These are phyloP conservation scores for Orchesella flavescens DNA, from an alignment of 2,888 invertebrate genomes.

Conservation along the genomic window DNA sequence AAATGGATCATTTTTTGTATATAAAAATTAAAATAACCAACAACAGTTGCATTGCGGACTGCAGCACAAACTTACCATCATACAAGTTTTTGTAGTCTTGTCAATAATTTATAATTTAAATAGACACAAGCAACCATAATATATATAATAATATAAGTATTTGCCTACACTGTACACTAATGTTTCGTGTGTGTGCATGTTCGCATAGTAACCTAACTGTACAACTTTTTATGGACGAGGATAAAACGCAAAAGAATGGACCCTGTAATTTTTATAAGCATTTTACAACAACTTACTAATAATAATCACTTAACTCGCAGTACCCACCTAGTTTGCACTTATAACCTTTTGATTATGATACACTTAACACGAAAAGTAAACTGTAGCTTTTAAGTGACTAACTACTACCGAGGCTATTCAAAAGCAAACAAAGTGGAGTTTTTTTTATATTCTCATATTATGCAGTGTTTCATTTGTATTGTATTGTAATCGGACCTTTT, in stretches of 20 bases:
- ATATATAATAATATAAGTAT: not conserved
- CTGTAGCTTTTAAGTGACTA: too few species aligned
- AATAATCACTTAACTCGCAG: not conserved
- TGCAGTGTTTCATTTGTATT: too few species aligned
- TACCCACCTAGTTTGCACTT: constrained; percentile 21
- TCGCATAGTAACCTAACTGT: not conserved
- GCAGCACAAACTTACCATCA: too few species aligned
- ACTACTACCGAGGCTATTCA: too few species aligned
- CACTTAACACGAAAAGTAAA: not conserved
- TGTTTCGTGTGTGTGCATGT: not conserved
- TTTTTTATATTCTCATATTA: too few species aligned
- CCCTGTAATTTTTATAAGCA: constrained; percentile 50
- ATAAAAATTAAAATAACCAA: not conserved
- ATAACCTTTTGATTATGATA: not conserved
- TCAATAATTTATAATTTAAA: not conserved
- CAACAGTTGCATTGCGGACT: not conserved
- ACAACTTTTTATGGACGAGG: constrained; percentile 27
- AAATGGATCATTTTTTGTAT: not conserved
- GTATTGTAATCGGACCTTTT: too few species aligned
- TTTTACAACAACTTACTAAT: constrained; percentile 1
- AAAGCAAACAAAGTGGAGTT: too few species aligned
- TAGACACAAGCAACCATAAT: not conserved
- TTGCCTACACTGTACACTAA: not conserved
- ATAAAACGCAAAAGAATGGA: constrained; percentile 49
- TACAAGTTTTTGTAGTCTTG: too few species aligned